These are phyloP conservation scores for Polylopha cassiicola DNA, from an alignment of 2,888 invertebrate species.

Conservation along the genomic window DNA sequence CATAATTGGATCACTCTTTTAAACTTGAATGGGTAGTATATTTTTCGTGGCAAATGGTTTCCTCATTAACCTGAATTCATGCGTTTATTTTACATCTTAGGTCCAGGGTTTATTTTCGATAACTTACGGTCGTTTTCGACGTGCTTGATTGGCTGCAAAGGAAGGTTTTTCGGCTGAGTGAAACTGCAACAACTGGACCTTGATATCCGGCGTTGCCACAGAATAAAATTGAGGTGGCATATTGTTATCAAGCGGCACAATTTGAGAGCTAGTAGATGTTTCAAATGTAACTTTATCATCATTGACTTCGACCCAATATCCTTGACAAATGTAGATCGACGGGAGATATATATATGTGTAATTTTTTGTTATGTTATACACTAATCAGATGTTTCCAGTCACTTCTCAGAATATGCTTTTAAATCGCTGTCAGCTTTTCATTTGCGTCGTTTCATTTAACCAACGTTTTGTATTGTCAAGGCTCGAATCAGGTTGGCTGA, in stretches of 20 bases:
- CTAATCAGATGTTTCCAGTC: constrained; percentile 2
- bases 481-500: constrained; percentile 31
- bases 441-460: constrained; percentile 9
- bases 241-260: constrained; percentile 30
- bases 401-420: background rate
- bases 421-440: constrained; percentile 6
- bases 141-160: constrained; percentile 32
- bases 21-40: too few relatives aligned
- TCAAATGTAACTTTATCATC: background rate
- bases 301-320: too few relatives aligned
- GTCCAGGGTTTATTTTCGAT: too few relatives aligned
- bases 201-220: constrained; percentile 71
- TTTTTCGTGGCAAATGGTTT: too few relatives aligned
- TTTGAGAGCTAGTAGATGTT: constrained; percentile 29
- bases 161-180: constrained; percentile 65
- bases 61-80: too few relatives aligned
- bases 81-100: too few relatives aligned
- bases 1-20: too few relatives aligned
- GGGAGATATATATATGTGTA: too few relatives aligned
- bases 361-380: constrained; percentile 1
- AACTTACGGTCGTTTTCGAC: constrained; percentile 25
- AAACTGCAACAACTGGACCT: constrained; percentile 71
- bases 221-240: constrained; percentile 28
- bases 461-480: constrained; percentile 30
- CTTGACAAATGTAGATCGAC: constrained; percentile 5